A percentile compares a stretch with the other conserved stretches of the same genome.
Evolutionary conservation across 2,888 invertebrate genomes (phyloP).

Genomic region (Tachina lurida): DNA sequence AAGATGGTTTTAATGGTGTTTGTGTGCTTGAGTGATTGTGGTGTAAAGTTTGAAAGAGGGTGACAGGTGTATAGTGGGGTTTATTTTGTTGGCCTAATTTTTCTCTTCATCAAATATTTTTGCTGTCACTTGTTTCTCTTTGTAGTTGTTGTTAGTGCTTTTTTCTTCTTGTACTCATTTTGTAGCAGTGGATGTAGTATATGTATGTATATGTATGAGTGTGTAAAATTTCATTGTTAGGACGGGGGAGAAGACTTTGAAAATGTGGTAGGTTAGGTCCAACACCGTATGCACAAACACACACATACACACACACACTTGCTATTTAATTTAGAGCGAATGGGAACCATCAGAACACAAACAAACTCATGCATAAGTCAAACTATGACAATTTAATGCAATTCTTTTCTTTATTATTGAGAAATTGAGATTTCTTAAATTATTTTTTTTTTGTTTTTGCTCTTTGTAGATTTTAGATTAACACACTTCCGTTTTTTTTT

Average conservation of each 20-base stretch:
- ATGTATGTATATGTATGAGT: background rate
- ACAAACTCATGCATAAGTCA: slow-evolving; percentile 56
- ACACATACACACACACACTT: slow-evolving; percentile 30
- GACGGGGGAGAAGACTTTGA: slow-evolving; percentile 63
- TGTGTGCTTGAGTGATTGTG: slow-evolving; percentile 49
- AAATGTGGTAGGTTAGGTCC: slow-evolving; percentile 72
- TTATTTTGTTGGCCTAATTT: slow-evolving; percentile 81
- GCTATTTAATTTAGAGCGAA: slow-evolving; percentile 25
- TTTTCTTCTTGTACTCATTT: slow-evolving; percentile 61
- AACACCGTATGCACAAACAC: slow-evolving; percentile 27
- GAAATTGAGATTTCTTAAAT: slow-evolving; percentile 27
- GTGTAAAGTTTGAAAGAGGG: slow-evolving; percentile 34
- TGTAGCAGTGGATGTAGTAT: slow-evolving; percentile 6
- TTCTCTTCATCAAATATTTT: slow-evolving; percentile 76
- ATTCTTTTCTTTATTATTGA: slow-evolving; percentile 50
- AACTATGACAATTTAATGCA: slow-evolving; percentile 69
- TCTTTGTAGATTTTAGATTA: slow-evolving; percentile 44
- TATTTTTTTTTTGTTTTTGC: slow-evolving; percentile 28
- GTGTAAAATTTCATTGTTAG: slow-evolving; percentile 44
- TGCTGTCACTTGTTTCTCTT: slow-evolving; percentile 67
- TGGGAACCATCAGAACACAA: slow-evolving; percentile 57
- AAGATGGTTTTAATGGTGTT: slow-evolving; percentile 37
- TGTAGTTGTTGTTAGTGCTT: slow-evolving; percentile 49
- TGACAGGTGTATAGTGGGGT: slow-evolving; percentile 72
- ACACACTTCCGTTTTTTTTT: slow-evolving; percentile 53